phyloP scores from a whole-genome alignment of 2,113 vertebrate genomes.

The Mustelus asterias region DNA sequence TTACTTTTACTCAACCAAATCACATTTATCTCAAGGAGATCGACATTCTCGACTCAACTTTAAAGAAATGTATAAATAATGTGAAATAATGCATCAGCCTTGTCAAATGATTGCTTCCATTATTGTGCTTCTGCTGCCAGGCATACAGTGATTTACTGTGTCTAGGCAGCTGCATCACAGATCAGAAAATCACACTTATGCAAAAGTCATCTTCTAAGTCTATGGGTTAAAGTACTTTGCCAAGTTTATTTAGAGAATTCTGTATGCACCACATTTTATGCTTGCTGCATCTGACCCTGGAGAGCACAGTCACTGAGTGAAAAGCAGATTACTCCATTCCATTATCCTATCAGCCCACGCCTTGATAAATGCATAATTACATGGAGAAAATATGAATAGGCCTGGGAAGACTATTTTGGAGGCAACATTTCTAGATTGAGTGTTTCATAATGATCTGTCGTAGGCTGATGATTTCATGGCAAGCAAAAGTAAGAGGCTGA shows the following conservation, averaged over 20 bases:
- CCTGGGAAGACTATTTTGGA: neutral
- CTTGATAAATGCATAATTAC: neutral
- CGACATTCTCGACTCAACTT: neutral
- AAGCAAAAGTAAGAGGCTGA: neutral
- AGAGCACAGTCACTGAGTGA: neutral
- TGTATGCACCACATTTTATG: neutral
- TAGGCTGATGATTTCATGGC: neutral
- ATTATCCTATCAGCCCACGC: neutral
- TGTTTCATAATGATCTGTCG: neutral
- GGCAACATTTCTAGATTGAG: neutral
- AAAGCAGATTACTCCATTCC: neutral
- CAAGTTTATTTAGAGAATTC: neutral
- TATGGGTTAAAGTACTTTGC: neutral
- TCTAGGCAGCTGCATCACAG: neutral
- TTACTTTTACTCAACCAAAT: neutral
- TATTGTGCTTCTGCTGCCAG: neutral
- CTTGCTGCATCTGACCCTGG: neutral
- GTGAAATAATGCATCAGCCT: neutral
- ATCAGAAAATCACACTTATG: neutral
- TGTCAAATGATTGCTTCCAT: neutral
- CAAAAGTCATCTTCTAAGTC: neutral
- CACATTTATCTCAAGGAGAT: neutral
- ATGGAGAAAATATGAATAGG: neutral
- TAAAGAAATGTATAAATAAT: neutral
- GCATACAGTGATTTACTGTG: neutral